phyloP scores from a whole-genome alignment of 2,113 vertebrate species.

The Apteryx owenii region DNA sequence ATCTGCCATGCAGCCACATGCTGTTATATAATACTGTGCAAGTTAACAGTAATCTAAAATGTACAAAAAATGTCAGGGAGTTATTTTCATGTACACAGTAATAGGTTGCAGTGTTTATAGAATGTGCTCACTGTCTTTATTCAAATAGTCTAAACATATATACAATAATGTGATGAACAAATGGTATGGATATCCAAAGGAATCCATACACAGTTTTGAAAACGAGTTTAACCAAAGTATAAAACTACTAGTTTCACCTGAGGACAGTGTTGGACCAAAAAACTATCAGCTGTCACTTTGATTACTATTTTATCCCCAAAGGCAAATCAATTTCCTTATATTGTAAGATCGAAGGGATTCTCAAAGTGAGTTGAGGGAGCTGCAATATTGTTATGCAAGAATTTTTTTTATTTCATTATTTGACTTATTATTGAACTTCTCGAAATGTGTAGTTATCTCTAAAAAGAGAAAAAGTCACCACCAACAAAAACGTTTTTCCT shows the following conservation, averaged over 20 bases:
- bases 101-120: not conserved
- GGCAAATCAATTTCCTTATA: not conserved
- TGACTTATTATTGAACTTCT: not conserved
- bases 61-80: not conserved
- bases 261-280: not conserved
- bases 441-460: not conserved
- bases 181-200: not conserved
- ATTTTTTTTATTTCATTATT: not conserved
- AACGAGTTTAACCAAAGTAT: not conserved
- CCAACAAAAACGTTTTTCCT: not conserved
- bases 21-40: not conserved
- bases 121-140: not conserved
- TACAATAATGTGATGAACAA: not conserved
- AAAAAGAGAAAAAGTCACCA: not conserved
- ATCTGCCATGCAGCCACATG: not conserved
- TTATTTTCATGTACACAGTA: not conserved
- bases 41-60: constrained; percentile 8
- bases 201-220: not conserved
- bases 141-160: not conserved
- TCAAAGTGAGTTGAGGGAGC: not conserved
- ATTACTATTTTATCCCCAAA: not conserved
- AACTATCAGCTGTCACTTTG: not conserved
- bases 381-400: not conserved
- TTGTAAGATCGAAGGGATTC: not conserved
- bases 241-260: not conserved